A percentile compares a stretch with the other conserved stretches of the same genome.
Evolutionary conservation across 2,888 invertebrate genomes (phyloP).

Genomic region (Drosophila sordidula): DNA sequence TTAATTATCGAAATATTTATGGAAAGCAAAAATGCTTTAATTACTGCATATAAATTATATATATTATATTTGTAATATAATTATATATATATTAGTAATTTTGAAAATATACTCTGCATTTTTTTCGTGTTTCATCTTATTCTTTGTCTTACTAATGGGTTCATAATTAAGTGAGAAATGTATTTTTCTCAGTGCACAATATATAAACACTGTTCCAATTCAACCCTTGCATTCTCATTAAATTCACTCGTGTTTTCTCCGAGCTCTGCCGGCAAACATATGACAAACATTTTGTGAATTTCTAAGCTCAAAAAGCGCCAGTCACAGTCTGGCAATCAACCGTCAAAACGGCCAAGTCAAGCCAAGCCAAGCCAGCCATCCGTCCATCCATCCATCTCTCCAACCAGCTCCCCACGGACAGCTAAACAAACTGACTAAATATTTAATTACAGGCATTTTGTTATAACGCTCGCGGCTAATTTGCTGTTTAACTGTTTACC

Average conservation of each 20-base stretch:
- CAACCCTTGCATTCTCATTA: neutral
- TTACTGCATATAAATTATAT: no score
- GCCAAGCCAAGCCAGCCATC: constrained; percentile 4
- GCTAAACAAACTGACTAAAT: constrained; percentile 63
- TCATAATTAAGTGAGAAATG: no score
- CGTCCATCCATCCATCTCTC: constrained; percentile 26
- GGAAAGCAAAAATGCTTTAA: no score
- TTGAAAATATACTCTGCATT: no score
- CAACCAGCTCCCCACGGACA: constrained; percentile 3
- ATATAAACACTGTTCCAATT: neutral
- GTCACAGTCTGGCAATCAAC: constrained; percentile 38
- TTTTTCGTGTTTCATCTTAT: no score
- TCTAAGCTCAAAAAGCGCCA: constrained; percentile 29
- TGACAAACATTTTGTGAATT: constrained; percentile 35
- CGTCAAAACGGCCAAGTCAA: constrained; percentile 3
- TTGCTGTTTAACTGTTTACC: constrained; percentile 59
- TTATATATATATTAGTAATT: no score
- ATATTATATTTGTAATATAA: no score
- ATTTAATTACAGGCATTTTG: constrained; percentile 69
- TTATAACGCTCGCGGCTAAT: constrained; percentile 52
- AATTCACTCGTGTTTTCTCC: neutral
- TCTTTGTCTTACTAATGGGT: no score
- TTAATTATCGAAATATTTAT: neutral
- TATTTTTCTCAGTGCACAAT: neutral
- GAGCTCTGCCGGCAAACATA: constrained; percentile 7